Conservation (phyloP, 2,113 vertebrate genomes). For the Trinectes maculatus region DNA sequence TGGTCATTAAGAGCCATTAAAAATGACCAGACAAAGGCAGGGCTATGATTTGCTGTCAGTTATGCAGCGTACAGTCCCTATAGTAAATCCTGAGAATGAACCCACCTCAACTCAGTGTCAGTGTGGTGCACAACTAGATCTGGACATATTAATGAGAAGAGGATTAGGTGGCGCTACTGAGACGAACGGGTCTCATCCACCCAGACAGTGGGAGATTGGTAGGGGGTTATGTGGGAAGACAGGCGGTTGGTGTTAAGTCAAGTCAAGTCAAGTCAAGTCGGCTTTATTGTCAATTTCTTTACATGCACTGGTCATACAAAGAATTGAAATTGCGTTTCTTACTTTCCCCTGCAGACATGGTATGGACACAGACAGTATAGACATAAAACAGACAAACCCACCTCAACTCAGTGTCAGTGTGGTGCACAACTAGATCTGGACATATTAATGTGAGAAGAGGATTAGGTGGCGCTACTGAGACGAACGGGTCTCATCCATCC, state of each 20-base stretch:
- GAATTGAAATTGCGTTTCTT: too few relatives aligned
- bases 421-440: slow-evolving; percentile 30
- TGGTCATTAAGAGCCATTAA: slow-evolving; percentile 71
- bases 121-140: slow-evolving; percentile 34
- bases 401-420: slow-evolving; percentile 58
- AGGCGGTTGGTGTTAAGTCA: slow-evolving; percentile 36
- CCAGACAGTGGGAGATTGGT: slow-evolving; percentile 40
- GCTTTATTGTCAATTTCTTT: too few relatives aligned
- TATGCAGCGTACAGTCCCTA: slow-evolving; percentile 20
- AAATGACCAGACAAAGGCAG: slow-evolving; percentile 59
- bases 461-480: neutral
- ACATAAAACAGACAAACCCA: too few relatives aligned
- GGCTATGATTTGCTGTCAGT: slow-evolving; percentile 44
- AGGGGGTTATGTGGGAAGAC: slow-evolving; percentile 20
- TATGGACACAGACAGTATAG: too few relatives aligned
- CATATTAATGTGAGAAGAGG: slow-evolving; percentile 38
- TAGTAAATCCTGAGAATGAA: slow-evolving; percentile 32
- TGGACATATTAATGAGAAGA: slow-evolving; percentile 43
- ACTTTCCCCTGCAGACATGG: too few relatives aligned
- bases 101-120: slow-evolving; percentile 33
- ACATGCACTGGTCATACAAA: too few relatives aligned
- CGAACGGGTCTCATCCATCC: slow-evolving; percentile 27
- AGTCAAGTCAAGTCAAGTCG: too few relatives aligned
- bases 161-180: neutral
- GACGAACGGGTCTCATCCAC: slow-evolving; percentile 22